These are phyloP conservation scores for Idaea aversata DNA, from an alignment of 2,888 invertebrate genomes.

Conservation along the genomic window DNA sequence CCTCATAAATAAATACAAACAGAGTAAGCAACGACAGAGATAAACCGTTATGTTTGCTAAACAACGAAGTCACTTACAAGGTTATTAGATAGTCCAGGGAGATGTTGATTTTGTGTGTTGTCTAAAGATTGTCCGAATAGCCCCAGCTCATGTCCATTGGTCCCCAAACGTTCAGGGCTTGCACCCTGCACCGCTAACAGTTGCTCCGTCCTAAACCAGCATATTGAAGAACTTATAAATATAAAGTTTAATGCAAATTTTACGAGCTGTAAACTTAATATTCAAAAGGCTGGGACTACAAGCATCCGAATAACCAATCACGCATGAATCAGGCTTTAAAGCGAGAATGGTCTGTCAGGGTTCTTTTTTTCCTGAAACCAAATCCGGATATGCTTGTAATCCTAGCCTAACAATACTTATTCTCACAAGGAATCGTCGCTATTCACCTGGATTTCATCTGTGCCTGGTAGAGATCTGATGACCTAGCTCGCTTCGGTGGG, in stretches of 20 bases:
- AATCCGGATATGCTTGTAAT: neutral
- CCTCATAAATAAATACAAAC: neutral
- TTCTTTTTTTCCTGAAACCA: too few species aligned
- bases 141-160: slow-evolving; percentile 84
- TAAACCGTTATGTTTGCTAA: neutral
- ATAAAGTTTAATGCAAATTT: slow-evolving; percentile 29
- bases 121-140: slow-evolving; percentile 89
- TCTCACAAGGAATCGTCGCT: slow-evolving; percentile 30
- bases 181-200: slow-evolving; percentile 65
- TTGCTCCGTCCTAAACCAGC: slow-evolving; percentile 73
- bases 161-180: slow-evolving; percentile 82
- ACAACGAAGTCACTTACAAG: slow-evolving; percentile 48
- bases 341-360: too few species aligned
- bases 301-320: too few species aligned
- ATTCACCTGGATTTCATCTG: slow-evolving; percentile 78
- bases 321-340: too few species aligned
- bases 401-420: slow-evolving; percentile 6
- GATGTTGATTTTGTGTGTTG: slow-evolving; percentile 83
- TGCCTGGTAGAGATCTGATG: slow-evolving; percentile 84
- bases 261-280: neutral
- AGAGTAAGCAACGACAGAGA: neutral
- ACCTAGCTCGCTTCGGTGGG: slow-evolving; percentile 85
- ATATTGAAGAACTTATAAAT: slow-evolving; percentile 50
- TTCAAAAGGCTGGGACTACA: too few species aligned
- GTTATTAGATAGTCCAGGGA: slow-evolving; percentile 75